Evolutionary conservation across 2,797 vertebrate species (phyloP).

Genomic region (Chloroceryle amazona): DNA sequence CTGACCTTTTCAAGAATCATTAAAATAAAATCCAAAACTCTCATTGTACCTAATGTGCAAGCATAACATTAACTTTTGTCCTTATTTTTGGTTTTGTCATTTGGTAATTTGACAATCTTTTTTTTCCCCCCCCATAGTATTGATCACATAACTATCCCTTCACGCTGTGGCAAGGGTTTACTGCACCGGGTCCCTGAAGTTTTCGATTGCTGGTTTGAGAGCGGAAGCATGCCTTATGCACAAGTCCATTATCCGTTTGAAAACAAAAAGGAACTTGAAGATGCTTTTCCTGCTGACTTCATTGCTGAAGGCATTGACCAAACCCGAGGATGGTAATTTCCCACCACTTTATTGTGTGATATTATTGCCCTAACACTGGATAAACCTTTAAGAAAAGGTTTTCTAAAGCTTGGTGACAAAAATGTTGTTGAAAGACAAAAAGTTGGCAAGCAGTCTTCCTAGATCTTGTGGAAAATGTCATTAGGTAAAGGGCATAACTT

Average conservation of each 20-base stretch:
- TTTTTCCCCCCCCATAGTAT: conserved; percentile 78
- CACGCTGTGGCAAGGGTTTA: conserved; percentile 88
- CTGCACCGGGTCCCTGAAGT: conserved; percentile 91
- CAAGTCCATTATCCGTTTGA: conserved; percentile 97
- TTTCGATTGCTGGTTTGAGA: conserved; percentile 99
- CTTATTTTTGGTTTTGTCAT: not conserved
- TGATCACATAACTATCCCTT: conserved; percentile 89
- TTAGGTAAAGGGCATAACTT: not conserved
- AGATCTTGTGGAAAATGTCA: not conserved
- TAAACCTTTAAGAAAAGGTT: not conserved
- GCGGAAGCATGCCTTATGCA: conserved; percentile 98
- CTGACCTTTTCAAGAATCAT: not conserved
- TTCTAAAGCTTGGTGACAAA: not conserved
- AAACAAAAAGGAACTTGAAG: conserved; percentile 92
- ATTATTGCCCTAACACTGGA: not conserved
- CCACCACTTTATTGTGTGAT: rapidly evolving
- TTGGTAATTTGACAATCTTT: not conserved
- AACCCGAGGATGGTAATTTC: conserved; percentile 93
- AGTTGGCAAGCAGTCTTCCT: not conserved
- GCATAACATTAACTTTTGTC: rapidly evolving
- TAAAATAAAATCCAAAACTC: not conserved
- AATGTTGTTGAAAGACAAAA: not conserved
- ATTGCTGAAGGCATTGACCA: conserved; percentile 99
- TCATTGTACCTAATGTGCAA: rapidly evolving
- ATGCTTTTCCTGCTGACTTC: conserved; percentile 96